Evolutionary conservation across 2,888 invertebrate species (phyloP), one percentile per base, ranked within the genome.

Genomic region (Netelia melanura): DNA sequence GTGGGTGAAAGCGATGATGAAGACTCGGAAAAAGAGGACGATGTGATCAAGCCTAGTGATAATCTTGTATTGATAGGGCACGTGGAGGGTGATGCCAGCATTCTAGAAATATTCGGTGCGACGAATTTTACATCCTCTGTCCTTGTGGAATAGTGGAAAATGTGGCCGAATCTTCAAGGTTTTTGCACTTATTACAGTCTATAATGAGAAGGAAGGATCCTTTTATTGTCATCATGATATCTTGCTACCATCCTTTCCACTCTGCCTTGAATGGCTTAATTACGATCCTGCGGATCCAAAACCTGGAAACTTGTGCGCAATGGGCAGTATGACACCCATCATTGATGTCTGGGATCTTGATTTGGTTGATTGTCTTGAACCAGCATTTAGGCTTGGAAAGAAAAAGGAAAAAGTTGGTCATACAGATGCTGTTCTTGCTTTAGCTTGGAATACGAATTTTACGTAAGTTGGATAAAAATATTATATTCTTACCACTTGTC

Each of bases 301-400:
- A 82, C 95, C 96, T 83, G 97, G 96, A 21, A 99, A 98, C 94
- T 96, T 98, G 89, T 97, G 98, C 89, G 99, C 99, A 0, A 96
- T 99, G 81, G 99, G 98, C 11, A 97, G 97, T 52, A 98, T 99
- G 98, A 96, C 97, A 86, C 97, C 98, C 0, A 95, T 97, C 61
- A 98, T 99, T 80, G 97, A 98, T 89, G 96, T 99, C n/a, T 99
- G 99, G 99, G 99, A 99, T 94, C 94, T 99, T 62, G 99, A 99
- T 94, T 95, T 99, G 82, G 96, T 99, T 87, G 98, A 99, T 92
- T 97, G 97, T 81, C 94, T 99, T 58, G 98, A 98, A 91, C 98
- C 99, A 0, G 97, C 97, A 0, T 97, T 97, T 92, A 96, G 96
- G 88, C 95, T 99, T 38, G 97, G 97, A 6, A 97, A 96, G 90